Percentiles rank a stretch among this genome's conserved stretches.
Evolutionary conservation across 2,113 vertebrate genomes (phyloP).

Genomic region (Nothocercus nigrocapillus): DNA sequence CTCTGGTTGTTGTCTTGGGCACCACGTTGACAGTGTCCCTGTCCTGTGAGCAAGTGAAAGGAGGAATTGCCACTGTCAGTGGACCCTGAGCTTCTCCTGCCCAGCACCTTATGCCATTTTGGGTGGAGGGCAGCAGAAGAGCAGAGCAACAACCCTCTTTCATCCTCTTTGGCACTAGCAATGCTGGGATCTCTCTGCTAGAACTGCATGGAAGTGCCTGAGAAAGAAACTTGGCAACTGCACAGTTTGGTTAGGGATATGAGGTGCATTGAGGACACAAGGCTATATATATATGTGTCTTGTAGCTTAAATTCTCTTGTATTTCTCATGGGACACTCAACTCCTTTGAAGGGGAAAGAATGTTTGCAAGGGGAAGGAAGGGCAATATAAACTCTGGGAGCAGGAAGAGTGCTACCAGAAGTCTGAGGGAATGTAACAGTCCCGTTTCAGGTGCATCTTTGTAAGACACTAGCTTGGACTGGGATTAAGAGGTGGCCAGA

Average conservation of each 20-base stretch:
- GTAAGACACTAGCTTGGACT: background rate
- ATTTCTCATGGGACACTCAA: background rate
- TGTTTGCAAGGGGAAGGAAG: background rate
- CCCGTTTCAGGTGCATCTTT: background rate
- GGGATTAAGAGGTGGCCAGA: background rate
- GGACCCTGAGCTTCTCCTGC: background rate
- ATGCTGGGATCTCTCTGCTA: background rate
- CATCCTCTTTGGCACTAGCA: background rate
- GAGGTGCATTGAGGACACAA: background rate
- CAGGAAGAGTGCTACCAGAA: background rate
- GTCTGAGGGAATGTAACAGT: background rate
- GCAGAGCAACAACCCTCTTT: background rate
- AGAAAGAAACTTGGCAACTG: background rate
- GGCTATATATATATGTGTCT: background rate
- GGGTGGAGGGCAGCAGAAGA: background rate
- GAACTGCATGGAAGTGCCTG: accelerated
- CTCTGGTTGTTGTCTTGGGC: background rate
- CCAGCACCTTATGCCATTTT: accelerated
- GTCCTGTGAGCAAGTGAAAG: background rate
- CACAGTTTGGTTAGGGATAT: background rate
- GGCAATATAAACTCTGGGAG: background rate
- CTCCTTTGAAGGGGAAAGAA: background rate
- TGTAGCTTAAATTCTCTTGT: background rate
- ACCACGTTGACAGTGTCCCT: accelerated
- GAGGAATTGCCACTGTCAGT: background rate